phyloP scores from a whole-genome alignment of 2,888 invertebrate species.

The Coenonympha glycerion region DNA sequence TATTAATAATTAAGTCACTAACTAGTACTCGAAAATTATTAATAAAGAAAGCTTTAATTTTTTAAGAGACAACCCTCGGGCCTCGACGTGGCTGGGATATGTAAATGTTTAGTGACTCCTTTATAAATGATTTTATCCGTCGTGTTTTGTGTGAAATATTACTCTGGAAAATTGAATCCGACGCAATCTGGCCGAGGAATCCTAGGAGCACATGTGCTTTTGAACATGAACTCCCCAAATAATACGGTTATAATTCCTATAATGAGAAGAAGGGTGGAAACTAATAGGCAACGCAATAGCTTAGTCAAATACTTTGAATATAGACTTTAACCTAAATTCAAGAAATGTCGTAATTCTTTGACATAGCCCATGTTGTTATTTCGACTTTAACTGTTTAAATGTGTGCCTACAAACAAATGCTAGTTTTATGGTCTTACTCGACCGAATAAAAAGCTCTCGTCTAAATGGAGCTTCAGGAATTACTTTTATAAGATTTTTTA shows the following conservation, averaged over 20 bases:
- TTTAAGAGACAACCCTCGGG: constrained; percentile 40
- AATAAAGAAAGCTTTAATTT: neutral
- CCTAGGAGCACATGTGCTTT: constrained; percentile 50
- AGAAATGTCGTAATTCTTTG: neutral
- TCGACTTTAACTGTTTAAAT: neutral
- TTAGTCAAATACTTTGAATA: neutral
- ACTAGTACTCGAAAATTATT: too few relatives aligned
- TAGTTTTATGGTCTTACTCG: neutral
- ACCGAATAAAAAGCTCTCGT: too few relatives aligned
- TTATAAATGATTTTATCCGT: constrained; percentile 70
- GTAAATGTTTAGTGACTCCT: constrained; percentile 50
- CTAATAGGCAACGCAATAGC: constrained; percentile 3
- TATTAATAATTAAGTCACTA: too few relatives aligned
- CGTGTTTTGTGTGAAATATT: constrained; percentile 69
- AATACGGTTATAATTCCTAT: constrained; percentile 38
- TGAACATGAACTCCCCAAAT: constrained; percentile 41
- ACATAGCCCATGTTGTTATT: neutral
- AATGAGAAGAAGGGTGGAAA: constrained; percentile 19
- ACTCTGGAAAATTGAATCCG: constrained; percentile 67
- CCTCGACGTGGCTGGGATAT: constrained; percentile 20
- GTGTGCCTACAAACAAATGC: neutral
- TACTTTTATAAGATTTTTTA: too few relatives aligned
- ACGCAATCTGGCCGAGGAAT: constrained; percentile 57
- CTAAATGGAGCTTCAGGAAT: too few relatives aligned
- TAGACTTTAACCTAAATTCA: neutral